Evolutionary conservation across 2,888 invertebrate genomes (phyloP), one percentile per base, ranked within the genome.

Genomic region (Chloromyia formosa): DNA sequence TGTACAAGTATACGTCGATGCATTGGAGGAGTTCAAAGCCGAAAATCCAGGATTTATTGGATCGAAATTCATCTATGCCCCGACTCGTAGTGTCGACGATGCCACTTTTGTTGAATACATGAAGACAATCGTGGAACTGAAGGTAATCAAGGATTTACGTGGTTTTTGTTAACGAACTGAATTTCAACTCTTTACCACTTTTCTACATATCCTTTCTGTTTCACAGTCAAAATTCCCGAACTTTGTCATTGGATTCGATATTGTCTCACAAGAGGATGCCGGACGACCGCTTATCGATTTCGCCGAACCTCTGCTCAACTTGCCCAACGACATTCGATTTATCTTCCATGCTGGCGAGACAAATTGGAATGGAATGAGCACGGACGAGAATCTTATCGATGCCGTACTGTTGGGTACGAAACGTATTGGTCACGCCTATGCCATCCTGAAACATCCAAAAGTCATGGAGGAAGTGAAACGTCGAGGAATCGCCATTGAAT

Each of bases 271-370:
- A 80, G 94, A 94, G 82, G 94, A 94, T 80, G 81, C 85, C 62
- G 93, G 93, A 0, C 83, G 85, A 45, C 90, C 92, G 0, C 82
- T 94, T 0, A 82, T 87, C 49, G 87, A 89, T 16, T 93, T 91
- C 76, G 86, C 88, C 0, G 86, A 90, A 0, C 85, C 89, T 77
- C 81, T 94, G 45, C 78, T 87, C 23, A 81, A 83, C 3, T 82
- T 87, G 1, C 86, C 87, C 0, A 83, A 87, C 0, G 83, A 88
- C 20, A 84, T 93, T 0, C 86, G 89, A 66, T 92, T 90, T 80
- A 94, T 91, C 81, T 93, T 94, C 80, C 94, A 94, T 81, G 93
- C 94, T 0, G 94, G 93, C 0, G 94, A 94, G 84, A 94, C 94
- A 0, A 90, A 92, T 81, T 92, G 93, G 93, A 89, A 86, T 80